Percentiles rank a stretch among this genome's conserved stretches.
phyloP scores from a whole-genome alignment of 1,140 invertebrate genomes.

The Drosophila chauvacae region DNA sequence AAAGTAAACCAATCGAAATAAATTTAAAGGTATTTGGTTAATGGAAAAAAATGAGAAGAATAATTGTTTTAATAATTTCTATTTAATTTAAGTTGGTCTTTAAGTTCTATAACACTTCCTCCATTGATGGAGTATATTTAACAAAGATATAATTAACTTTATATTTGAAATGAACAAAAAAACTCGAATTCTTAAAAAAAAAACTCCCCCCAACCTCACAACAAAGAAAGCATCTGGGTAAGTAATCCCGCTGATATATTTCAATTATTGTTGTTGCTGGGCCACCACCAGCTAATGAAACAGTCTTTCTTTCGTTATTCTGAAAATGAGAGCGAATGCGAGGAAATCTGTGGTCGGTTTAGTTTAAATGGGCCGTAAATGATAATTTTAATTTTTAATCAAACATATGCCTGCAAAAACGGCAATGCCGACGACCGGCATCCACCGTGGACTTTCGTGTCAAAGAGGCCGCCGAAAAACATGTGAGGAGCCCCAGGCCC shows the following conservation, averaged over 20 bases:
- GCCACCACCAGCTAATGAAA: conserved; percentile 35
- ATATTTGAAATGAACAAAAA: neutral
- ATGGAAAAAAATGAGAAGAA: too few relatives aligned
- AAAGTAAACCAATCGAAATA: neutral
- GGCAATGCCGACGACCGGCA: conserved; percentile 34
- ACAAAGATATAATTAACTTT: neutral
- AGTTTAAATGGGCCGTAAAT: conserved; percentile 82
- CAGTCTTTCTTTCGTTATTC: conserved; percentile 71
- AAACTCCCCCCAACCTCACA: too few relatives aligned
- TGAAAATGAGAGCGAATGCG: conserved; percentile 79
- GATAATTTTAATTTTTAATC: conserved; percentile 84
- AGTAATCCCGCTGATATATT: conserved; percentile 38
- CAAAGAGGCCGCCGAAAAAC: conserved; percentile 76
- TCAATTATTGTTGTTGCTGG: conserved; percentile 44
- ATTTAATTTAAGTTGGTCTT: neutral
- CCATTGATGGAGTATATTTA: neutral
- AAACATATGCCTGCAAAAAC: conserved; percentile 72
- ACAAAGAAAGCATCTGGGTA: conserved; percentile 36
- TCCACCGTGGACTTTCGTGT: conserved; percentile 37
- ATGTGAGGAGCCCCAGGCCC: conserved; percentile 22
- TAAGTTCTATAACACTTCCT: neutral
- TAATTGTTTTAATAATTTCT: too few relatives aligned
- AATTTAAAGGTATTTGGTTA: too few relatives aligned
- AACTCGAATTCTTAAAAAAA: neutral
- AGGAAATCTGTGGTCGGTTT: conserved; percentile 81